These are phyloP conservation scores for Brachionus angularis DNA, from an alignment of 1,140 invertebrate genomes.

Conservation along the genomic window DNA sequence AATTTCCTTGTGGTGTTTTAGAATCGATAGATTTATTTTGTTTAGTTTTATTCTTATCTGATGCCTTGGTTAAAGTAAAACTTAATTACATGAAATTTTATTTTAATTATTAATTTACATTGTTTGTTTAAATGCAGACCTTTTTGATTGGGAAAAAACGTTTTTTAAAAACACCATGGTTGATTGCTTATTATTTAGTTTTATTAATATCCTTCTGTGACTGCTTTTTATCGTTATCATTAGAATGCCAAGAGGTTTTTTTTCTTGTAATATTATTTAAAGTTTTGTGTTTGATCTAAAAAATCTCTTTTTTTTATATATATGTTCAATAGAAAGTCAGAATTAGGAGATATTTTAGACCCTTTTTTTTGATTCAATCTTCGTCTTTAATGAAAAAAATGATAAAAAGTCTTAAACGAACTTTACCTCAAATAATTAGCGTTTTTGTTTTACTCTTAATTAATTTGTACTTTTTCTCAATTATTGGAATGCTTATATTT, in stretches of 20 bases:
- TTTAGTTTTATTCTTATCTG: conserved; percentile 49
- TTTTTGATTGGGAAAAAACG: conserved; percentile 48
- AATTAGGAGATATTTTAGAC: conserved; percentile 51
- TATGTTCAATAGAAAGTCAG: conserved; percentile 47
- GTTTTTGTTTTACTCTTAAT: conserved; percentile 51
- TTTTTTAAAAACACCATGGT: conserved; percentile 50
- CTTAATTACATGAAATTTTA: background rate
- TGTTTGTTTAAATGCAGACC: conserved; percentile 46
- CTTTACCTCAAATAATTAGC: conserved; percentile 54
- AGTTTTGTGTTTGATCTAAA: too few species aligned
- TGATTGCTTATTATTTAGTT: conserved; percentile 48
- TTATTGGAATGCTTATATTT: conserved; percentile 56
- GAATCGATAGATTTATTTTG: conserved; percentile 52
- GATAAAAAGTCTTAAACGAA: conserved; percentile 51
- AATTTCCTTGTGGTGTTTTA: conserved; percentile 51
- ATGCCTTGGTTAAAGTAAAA: conserved; percentile 51
- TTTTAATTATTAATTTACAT: background rate
- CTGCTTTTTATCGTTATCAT: conserved; percentile 49
- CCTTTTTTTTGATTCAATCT: conserved; percentile 53
- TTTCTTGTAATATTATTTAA: too few species aligned
- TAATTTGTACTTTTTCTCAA: conserved; percentile 53
- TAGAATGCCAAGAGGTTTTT: conserved; percentile 52
- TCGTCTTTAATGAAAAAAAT: conserved; percentile 56
- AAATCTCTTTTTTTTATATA: background rate
- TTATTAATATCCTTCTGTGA: conserved; percentile 51